Evolutionary conservation across 2,113 vertebrate genomes (phyloP), one percentile per base, ranked within the genome.

Genomic region (Capra hircus): DNA sequence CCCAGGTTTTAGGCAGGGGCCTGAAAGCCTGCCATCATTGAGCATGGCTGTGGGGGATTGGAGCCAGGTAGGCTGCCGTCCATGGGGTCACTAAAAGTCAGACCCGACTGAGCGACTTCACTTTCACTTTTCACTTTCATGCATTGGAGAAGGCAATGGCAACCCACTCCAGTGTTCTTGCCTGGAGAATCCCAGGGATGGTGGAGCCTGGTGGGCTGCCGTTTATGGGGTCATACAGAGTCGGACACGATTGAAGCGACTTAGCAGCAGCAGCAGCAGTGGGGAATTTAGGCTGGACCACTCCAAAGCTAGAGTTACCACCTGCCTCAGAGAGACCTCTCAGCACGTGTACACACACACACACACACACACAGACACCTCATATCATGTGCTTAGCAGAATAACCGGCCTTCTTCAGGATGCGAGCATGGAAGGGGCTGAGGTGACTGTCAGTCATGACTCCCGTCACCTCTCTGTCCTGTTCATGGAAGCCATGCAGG

Each of bases 361-460:
- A 50, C 0, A 36, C 43, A 43, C 48, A 50, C 0, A 40, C 53
- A 50, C 0, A 5, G 4, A 40, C 0, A 1, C 23, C 9, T 17
- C 15, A 2, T 50, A 1, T 55, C 14, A 16, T 2, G 50, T 45
- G 53, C 40, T 78, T 88, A 43, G 33, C 3, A 14, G n/a, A 7
- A 17, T 64, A 88, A 28, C 9, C 0, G 0, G 2, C 15, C 12
- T 4, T 62, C 6, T 85, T 64, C 27, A 85, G 5, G 28, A 19
- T 12, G 52, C 28, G 8, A 33, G 3, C n/a, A 2, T 55, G 52
- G 64, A 64, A 21, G 7, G 27, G 30, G 45, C 13, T 15, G 25
- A 55, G 45, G 28, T 16, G 84, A 90, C 25, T 4, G 2, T 12
- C 7, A n/a, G 50, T 21, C 8, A 12, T n/a, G 13, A 16, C 27